These are phyloP conservation scores for Drosophila colorata DNA, from an alignment of 2,888 invertebrate species.

Conservation along the genomic window DNA sequence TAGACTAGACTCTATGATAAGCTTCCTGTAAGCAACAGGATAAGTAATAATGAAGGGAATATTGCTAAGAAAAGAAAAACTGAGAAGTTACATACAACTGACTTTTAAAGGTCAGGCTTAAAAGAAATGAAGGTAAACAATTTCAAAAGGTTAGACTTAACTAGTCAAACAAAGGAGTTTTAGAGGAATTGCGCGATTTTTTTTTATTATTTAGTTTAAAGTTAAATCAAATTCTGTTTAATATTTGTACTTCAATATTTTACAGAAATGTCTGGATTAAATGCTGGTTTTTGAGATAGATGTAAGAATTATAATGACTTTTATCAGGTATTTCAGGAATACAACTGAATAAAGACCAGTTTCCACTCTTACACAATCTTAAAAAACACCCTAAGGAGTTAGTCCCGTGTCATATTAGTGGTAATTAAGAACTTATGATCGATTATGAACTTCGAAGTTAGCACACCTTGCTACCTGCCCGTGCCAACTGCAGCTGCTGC, in stretches of 20 bases:
- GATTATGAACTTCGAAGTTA: constrained; percentile 47
- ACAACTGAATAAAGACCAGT: neutral
- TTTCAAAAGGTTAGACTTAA: too few species aligned
- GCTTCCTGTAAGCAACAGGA: constrained; percentile 1
- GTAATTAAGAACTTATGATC: constrained; percentile 71
- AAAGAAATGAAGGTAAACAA: too few species aligned
- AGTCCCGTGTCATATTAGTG: constrained; percentile 54
- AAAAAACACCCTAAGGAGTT: constrained; percentile 2
- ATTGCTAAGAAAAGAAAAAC: neutral
- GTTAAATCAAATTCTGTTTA: too few species aligned
- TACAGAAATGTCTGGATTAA: too few species aligned
- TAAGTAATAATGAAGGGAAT: constrained; percentile 23
- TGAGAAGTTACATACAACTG: neutral
- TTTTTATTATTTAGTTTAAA: too few species aligned
- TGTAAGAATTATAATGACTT: neutral
- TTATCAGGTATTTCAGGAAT: neutral
- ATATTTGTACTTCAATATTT: too few species aligned
- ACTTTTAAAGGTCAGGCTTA: neutral
- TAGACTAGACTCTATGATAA: constrained; percentile 18
- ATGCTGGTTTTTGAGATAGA: too few species aligned
- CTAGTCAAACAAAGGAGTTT: too few species aligned
- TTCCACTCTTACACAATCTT: neutral
- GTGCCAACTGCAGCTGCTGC: constrained; percentile 51
- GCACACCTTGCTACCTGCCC: constrained; percentile 56
- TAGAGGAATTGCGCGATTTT: too few species aligned